Percentiles rank a stretch among this genome's conserved stretches.
Conservation (phyloP, 2,797 vertebrate species). For the Crax fasciolata region DNA sequence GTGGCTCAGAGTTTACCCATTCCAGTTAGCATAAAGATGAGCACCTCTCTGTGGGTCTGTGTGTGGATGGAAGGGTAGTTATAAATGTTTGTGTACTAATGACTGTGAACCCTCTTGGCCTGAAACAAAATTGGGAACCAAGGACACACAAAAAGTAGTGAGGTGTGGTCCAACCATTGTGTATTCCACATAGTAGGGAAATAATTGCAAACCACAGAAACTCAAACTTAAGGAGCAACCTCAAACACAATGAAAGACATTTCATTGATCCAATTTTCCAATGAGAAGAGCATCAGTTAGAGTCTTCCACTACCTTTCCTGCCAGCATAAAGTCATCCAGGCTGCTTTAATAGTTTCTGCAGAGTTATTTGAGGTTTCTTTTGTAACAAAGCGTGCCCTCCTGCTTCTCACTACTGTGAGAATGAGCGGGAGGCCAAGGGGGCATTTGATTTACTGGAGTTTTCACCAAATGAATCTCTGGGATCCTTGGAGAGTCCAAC, state of each 20-base stretch:
- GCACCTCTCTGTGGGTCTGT: background rate
- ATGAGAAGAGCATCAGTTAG: background rate
- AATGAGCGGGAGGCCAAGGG: background rate
- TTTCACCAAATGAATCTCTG: conserved; percentile 64
- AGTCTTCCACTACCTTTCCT: background rate
- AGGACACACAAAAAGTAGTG: background rate
- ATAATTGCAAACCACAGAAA: background rate
- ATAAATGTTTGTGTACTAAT: rapidly evolving
- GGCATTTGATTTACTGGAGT: conserved; percentile 43
- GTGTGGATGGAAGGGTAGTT: background rate
- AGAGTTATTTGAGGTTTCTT: background rate
- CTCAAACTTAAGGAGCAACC: background rate
- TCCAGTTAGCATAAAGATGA: background rate
- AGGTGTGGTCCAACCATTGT: background rate
- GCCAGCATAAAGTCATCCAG: background rate
- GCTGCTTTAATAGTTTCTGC: background rate
- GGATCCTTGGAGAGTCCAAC: conserved; percentile 38
- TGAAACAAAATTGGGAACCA: background rate
- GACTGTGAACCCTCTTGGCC: background rate
- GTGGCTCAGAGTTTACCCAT: background rate
- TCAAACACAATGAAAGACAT: background rate
- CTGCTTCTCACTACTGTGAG: background rate
- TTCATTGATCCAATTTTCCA: background rate
- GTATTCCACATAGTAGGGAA: background rate
- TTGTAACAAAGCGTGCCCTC: background rate